A percentile compares a stretch with the other conserved stretches of the same genome.
phyloP scores from a whole-genome alignment of 2,888 invertebrate genomes.

The Scelioninae gen. 2 region DNA sequence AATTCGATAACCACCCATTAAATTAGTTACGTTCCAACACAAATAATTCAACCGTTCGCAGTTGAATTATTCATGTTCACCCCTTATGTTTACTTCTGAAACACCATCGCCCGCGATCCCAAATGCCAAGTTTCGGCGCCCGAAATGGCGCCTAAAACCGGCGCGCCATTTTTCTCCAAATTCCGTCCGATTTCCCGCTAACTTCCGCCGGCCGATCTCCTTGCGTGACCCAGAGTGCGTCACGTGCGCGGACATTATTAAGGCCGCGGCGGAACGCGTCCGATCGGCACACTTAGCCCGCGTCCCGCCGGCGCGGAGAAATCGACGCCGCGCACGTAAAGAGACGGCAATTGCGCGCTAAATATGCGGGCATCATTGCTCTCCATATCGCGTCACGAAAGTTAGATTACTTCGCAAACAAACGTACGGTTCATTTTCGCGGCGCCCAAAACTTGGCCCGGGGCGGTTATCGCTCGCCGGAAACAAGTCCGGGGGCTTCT shows the following conservation, averaged over 20 bases:
- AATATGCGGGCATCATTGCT: slow-evolving; percentile 43
- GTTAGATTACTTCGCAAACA: slow-evolving; percentile 65
- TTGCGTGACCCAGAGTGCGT: slow-evolving; percentile 55
- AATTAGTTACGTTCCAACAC: too few species aligned
- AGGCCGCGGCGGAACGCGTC: slow-evolving; percentile 57
- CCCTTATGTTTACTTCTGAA: too few species aligned
- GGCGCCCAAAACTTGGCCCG: slow-evolving; percentile 52
- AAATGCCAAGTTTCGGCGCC: too few species aligned
- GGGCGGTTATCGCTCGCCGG: slow-evolving; percentile 49
- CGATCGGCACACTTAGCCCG: slow-evolving; percentile 70
- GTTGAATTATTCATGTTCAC: too few species aligned
- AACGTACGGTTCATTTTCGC: slow-evolving; percentile 58
- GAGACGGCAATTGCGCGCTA: slow-evolving; percentile 38
- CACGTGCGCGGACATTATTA: slow-evolving; percentile 55
- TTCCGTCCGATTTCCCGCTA: slow-evolving; percentile 8
- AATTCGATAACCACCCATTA: too few species aligned
- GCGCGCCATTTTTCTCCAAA: not conserved
- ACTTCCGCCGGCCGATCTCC: slow-evolving; percentile 29
- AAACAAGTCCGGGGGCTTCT: slow-evolving; percentile 30
- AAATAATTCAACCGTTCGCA: too few species aligned
- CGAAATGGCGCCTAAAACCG: too few species aligned
- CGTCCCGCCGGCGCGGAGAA: slow-evolving; percentile 62
- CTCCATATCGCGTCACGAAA: slow-evolving; percentile 61
- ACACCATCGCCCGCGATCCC: too few species aligned
- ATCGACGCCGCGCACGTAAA: slow-evolving; percentile 60